Base-by-base conservation (phyloP, 53 echinoderm and acorn worm genomes). In the Paracentrotus lividus region DNA sequence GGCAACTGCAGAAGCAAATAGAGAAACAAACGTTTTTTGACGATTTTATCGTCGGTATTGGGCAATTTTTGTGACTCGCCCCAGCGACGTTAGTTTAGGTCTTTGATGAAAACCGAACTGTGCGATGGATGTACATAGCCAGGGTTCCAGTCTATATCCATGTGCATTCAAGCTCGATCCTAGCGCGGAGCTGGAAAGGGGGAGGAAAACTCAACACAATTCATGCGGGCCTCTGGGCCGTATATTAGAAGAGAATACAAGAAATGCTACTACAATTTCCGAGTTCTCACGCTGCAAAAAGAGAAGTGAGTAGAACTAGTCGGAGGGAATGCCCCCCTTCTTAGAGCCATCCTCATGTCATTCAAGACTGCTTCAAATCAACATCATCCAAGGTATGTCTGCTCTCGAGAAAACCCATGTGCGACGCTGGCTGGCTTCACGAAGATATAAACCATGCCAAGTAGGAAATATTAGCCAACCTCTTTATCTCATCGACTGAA, bases 281-380 rank as follows among this genome's bases (percentile, higher is more conserved):
- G 42, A 92, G 77, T 92, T 92, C 92, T 92, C 92, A 92, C 92
- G 81, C 78, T 92, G 92, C 38, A 57, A 36, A 89, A 40, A 89
- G 42, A 89, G 57, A 64, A 61, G 44, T 42, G 38, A 89, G 89
- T 64, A 43, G 49, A 85, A 49, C 15, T 5, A 52, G 23, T 32
- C 52, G 42, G 77, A 92, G 78, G 78, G 92, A 78, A 67, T 91
- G 92, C 43, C 92, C 77, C 81, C 92, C 81, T 58, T 78, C 15
- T 92, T 21, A 27, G 78, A 78, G 78, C 92, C 92, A 78, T 92
- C 61, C 43, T 64, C 52, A 36, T 90, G 53, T 90, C 91, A 47
- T 59, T 89, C 49, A 90, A 49, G 40, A 9, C 47, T 7, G 85
- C 51, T 49, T 86, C 32, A 26, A 56, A 86, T 86, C 86, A 21